Conservation (phyloP, 2,888 invertebrate species). For the Beris morrisii region DNA sequence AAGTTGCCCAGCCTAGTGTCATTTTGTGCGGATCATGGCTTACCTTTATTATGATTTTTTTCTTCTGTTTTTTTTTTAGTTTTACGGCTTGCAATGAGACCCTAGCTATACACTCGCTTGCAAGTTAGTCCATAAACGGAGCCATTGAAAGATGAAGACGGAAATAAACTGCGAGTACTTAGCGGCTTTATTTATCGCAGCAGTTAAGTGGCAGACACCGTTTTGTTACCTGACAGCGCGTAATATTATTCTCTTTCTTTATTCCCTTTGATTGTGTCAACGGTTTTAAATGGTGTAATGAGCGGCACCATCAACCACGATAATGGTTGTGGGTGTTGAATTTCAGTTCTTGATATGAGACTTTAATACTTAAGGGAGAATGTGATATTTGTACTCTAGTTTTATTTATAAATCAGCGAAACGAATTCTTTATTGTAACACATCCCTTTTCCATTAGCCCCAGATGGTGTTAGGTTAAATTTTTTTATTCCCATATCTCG, state of each 20-base stretch:
- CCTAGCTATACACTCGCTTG: not conserved
- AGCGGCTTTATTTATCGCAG: slow-evolving; percentile 36
- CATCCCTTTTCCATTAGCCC: too few relatives aligned
- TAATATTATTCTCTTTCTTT: slow-evolving; percentile 23
- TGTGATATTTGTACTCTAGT: too few relatives aligned
- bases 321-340: slow-evolving; percentile 22
- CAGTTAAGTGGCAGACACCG: slow-evolving; percentile 35
- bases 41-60: slow-evolving; percentile 1
- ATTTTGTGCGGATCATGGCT: not conserved
- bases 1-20: not conserved
- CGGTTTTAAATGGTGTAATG: slow-evolving; percentile 33
- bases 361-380: too few relatives aligned
- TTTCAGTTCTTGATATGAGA: slow-evolving; percentile 18
- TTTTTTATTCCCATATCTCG: too few relatives aligned
- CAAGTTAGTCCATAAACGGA: not conserved
- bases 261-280: slow-evolving; percentile 36
- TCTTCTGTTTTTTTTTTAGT: not conserved
- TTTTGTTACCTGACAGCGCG: slow-evolving; percentile 33
- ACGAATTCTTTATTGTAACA: too few relatives aligned
- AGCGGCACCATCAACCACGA: slow-evolving; percentile 37
- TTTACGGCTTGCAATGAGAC: too few relatives aligned
- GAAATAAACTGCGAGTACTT: slow-evolving; percentile 38
- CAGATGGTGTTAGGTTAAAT: too few relatives aligned
- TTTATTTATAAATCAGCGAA: too few relatives aligned
- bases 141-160: slow-evolving; percentile 36